Evolutionary conservation across 1,140 invertebrate genomes (phyloP).

Genomic region (Drosophila nebulosa): DNA sequence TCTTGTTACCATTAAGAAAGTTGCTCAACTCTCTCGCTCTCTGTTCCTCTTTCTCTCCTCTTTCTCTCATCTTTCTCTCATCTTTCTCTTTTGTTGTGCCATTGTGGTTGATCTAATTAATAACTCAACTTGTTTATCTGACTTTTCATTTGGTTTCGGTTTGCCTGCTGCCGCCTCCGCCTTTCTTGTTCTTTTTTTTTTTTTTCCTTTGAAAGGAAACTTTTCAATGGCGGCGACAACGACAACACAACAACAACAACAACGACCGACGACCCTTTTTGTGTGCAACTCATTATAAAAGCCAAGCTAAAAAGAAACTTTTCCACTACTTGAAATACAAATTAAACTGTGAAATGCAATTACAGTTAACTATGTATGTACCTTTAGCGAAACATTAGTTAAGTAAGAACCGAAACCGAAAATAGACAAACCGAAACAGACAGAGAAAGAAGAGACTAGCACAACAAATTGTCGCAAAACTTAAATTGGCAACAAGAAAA

Average conservation of each 20-base stretch:
- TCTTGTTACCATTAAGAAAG: background rate
- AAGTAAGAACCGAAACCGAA: slow-evolving; percentile 31
- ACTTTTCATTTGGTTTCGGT: background rate
- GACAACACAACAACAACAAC: too few relatives aligned
- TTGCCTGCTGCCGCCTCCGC: background rate
- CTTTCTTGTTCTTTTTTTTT: background rate
- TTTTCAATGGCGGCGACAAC: background rate
- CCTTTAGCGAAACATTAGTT: slow-evolving; percentile 36
- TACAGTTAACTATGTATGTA: slow-evolving; percentile 58
- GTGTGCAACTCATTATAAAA: slow-evolving; percentile 56
- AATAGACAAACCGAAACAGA: too few relatives aligned
- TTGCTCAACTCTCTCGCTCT: background rate
- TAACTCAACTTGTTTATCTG: background rate
- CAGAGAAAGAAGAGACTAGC: slow-evolving; percentile 12
- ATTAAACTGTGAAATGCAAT: slow-evolving; percentile 68
- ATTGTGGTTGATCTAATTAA: slow-evolving; percentile 2
- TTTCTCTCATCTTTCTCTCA: background rate
- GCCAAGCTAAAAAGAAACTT: slow-evolving; percentile 13
- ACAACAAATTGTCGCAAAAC: slow-evolving; percentile 56
- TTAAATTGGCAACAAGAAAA: slow-evolving; percentile 55
- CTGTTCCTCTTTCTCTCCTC: too few relatives aligned
- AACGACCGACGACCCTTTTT: slow-evolving; percentile 11
- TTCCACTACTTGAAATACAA: slow-evolving; percentile 56
- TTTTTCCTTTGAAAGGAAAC: background rate
- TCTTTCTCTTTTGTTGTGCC: background rate